Evolutionary conservation across 2,797 vertebrate species (phyloP), one percentile per base, ranked within the genome.

Genomic region (Masticophis lateralis): DNA sequence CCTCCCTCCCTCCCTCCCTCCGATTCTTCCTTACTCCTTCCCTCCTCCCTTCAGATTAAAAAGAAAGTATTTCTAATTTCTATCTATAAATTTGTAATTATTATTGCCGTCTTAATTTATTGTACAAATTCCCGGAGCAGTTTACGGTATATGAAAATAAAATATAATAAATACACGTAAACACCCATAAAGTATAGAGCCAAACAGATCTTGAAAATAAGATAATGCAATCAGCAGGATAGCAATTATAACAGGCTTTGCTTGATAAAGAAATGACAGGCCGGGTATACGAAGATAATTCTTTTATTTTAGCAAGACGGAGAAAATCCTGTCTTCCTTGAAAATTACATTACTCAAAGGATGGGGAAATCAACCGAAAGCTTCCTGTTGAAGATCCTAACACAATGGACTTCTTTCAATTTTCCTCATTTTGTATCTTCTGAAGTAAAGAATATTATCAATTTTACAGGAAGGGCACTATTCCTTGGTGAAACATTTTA

Each of bases 141-240:
- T 47, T 83, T 22, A 32, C 14, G 8, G 5, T 18, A 83, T 83
- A 83, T 47, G 74, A 47, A 83, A 43, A 9, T 83, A 83, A 79
- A 83, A 83, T 83, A 47, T 12, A 83, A 83, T 83, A 83, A 47
- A 83, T 83, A 47, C 9, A 83, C 4, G 1, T 47, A 83, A 83
- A 83, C 37, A 43, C 20, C 37, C 74, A 83, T 83, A 47, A 83
- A 83, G 20, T 47, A 83, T 83, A 47, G 74, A 47, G 20, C 74
- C 12, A 83, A 47, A 83, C 74, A 83, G 74, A 47, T 83, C 37
- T 53, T 20, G 27, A 25, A 92, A 92, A 90, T 4, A 59, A 14
- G 2, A 66, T 53, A 90, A 94, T 87, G 90, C 91, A 95, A 90
- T 25, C 92, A 56, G 43, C 14, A 91, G 5, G 87, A 90, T 91